A percentile compares a stretch with the other conserved stretches of the same genome.
Evolutionary conservation across 2,797 vertebrate genomes (phyloP).

Genomic region (Stomatorhinus walkeri): DNA sequence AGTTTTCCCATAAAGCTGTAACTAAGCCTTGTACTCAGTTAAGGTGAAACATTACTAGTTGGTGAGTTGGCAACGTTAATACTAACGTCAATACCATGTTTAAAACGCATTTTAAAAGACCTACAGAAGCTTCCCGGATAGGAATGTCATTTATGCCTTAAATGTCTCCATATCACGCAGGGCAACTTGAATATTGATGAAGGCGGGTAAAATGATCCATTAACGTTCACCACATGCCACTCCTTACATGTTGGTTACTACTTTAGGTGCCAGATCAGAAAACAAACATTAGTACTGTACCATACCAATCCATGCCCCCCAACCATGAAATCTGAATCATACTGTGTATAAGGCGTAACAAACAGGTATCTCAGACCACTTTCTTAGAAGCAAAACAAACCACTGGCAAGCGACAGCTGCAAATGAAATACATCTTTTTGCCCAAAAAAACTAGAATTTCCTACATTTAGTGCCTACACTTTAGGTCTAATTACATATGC

Average conservation of each 20-base stretch:
- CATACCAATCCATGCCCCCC: neutral
- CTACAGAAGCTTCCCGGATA: neutral
- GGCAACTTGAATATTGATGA: neutral
- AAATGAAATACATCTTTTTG: neutral
- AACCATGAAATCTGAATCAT: neutral
- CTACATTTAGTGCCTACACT: neutral
- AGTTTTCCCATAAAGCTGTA: neutral
- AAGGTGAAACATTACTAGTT: neutral
- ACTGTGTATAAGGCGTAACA: neutral
- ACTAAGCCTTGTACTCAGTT: neutral
- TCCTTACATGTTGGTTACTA: neutral
- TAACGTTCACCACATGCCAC: neutral
- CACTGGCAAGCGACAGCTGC: neutral
- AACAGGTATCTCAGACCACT: neutral
- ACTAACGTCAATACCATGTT: neutral
- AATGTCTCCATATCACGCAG: neutral
- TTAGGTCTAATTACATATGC: neutral
- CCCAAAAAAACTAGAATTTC: neutral
- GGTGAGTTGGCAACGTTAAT: neutral
- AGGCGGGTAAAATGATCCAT: neutral
- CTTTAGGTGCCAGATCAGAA: neutral
- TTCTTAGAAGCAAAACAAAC: neutral
- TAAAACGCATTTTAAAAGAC: neutral
- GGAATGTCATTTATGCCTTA: neutral
- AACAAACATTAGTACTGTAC: neutral